Evolutionary conservation across 2,888 invertebrate species (phyloP), one percentile per base, ranked within the genome.

Genomic region (Cryptocephalus primarius): DNA sequence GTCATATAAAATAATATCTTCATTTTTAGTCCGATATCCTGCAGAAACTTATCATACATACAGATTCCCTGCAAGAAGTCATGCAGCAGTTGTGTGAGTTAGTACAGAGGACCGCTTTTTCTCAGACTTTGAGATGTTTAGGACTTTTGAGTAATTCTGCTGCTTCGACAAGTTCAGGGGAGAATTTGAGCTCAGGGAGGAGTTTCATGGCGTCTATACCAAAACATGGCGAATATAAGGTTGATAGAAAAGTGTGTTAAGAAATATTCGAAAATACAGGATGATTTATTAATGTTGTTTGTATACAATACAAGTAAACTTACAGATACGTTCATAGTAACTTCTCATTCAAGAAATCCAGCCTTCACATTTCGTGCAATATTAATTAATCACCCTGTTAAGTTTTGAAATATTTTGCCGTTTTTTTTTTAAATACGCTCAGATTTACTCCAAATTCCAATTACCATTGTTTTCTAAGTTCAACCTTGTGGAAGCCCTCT

Each of bases 71-170:
- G 8, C 70, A 72, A 46, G 71, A 73, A 50, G 71, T 76, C 9
- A 68, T 77, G 41, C 61, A 64, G 32, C 75, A 77, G 57, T 64
- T 77, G 9, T 77, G 78, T 56, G 75, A 78, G 53, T 64, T 82
- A 52, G 77, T 82, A 8, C 77, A 79, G 57, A 72, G 79, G 47
- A 78, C 79, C 49, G 74, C 78, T 56, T 82, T 83, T 57, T 77
- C 76, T 3, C 72, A 76, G 57, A 75, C 78, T 1, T 61, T 82
- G 39, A 69, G 76, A 11, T 73, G 72, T 47, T 69, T 82, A 45
- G 77, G 76, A 4, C 65, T 82, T 10, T 57, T 79, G 38, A 46
- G 75, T 50, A 62, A 61, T 31, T 46, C 50, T 22, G 45, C 55
- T 1, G 48, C 54, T 6, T 32, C 56, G 8, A 49, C 52, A 6